Percentiles rank a stretch among this genome's conserved stretches.
Evolutionary conservation across 35 echinoderm and acorn worm genomes (phyloP).

Genomic region (Acanthaster planci): DNA sequence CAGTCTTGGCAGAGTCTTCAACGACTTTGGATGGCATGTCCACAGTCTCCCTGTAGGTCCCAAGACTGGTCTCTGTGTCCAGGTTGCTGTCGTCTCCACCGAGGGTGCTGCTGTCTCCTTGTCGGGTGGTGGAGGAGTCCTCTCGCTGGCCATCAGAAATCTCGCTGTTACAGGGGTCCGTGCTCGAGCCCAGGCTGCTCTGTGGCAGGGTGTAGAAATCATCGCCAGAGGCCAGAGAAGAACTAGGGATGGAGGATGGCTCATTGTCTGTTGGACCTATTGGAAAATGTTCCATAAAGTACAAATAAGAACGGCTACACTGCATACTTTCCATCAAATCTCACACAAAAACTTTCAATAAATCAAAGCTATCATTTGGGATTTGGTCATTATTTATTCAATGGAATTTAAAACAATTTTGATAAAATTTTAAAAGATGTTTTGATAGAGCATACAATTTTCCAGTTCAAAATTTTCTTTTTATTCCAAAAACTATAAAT

Average conservation of each 20-base stretch:
- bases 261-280: conserved; percentile 1
- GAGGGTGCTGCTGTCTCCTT: neutral
- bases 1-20: neutral
- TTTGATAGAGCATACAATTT: too few species aligned
- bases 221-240: neutral
- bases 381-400: too few species aligned
- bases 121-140: neutral
- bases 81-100: neutral
- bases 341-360: too few species aligned
- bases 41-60: neutral
- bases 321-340: too few species aligned
- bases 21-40: neutral
- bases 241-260: conserved; percentile 5
- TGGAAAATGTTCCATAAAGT: neutral
- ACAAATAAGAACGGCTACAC: too few species aligned
- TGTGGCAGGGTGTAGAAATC: conserved; percentile 12
- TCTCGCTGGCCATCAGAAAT: neutral
- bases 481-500: too few species aligned
- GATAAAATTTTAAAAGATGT: too few species aligned
- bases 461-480: too few species aligned
- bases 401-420: too few species aligned
- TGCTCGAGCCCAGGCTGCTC: conserved; percentile 12
- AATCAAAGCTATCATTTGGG: too few species aligned
- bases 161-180: neutral
- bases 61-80: neutral